Evolutionary conservation across 2,888 invertebrate species (phyloP).

Genomic region (Caenorhabditis plicata): DNA sequence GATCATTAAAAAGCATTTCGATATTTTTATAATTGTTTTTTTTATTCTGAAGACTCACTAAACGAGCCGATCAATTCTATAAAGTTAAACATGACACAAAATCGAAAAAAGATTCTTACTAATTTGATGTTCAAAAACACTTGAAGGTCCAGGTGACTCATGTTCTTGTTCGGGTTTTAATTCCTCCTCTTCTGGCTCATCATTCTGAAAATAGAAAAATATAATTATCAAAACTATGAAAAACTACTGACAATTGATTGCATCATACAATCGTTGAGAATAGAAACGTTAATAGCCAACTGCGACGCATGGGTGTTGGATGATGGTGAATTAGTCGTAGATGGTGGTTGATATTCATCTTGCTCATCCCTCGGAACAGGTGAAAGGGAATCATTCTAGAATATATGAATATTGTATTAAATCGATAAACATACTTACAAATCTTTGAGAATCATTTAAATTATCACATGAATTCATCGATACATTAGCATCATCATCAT

Average conservation of each 20-base stretch:
- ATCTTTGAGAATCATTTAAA: slow-evolving; percentile 13
- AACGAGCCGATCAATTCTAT: too few relatives aligned
- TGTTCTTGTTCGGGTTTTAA: background rate
- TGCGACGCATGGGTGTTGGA: slow-evolving; percentile 17
- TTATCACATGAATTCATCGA: slow-evolving; percentile 9
- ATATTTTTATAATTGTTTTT: too few relatives aligned
- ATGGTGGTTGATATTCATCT: background rate
- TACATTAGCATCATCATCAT: slow-evolving; percentile 3
- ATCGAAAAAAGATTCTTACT: too few relatives aligned
- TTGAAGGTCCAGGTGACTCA: too few relatives aligned
- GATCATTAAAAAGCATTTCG: too few relatives aligned
- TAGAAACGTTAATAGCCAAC: slow-evolving; percentile 24
- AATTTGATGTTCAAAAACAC: too few relatives aligned
- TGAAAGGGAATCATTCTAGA: slow-evolving; percentile 26
- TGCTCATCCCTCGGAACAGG: slow-evolving; percentile 15
- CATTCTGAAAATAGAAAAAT: slow-evolving; percentile 8
- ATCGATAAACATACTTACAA: slow-evolving; percentile 8
- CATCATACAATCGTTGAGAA: slow-evolving; percentile 34
- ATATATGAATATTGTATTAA: background rate
- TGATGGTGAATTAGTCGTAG: background rate
- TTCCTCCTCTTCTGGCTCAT: slow-evolving; percentile 2
- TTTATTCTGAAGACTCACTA: too few relatives aligned
- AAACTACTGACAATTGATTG: slow-evolving; percentile 15
- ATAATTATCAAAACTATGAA: too few relatives aligned
- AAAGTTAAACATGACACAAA: too few relatives aligned